Evolutionary conservation across 2,888 invertebrate genomes (phyloP).

Genomic region (Cephus spinipes): DNA sequence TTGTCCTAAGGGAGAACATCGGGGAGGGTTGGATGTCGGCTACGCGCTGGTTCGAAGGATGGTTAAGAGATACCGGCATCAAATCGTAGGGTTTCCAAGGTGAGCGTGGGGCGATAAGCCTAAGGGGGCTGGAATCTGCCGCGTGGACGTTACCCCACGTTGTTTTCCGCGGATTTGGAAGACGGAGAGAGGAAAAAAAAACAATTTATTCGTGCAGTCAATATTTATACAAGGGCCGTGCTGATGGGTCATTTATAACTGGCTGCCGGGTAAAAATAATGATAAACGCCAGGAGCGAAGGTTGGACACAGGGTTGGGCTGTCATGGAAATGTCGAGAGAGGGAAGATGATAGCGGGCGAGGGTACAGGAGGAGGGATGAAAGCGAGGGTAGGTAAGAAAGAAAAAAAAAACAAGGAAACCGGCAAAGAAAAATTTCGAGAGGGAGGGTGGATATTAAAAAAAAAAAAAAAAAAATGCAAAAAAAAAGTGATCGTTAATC

Average conservation of each 20-base stretch:
- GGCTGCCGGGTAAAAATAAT: neutral
- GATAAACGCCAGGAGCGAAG: neutral
- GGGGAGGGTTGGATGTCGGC: neutral
- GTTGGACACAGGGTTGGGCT: neutral
- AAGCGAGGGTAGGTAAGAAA: neutral
- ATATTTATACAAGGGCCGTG: constrained; percentile 18
- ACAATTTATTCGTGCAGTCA: constrained; percentile 25
- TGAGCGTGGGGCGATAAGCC: too few species aligned
- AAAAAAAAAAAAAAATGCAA: too few species aligned
- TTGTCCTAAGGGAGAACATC: neutral
- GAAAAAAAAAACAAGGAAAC: neutral
- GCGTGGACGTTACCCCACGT: neutral
- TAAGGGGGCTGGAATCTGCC: too few species aligned
- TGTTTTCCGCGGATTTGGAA: constrained; percentile 10
- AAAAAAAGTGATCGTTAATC: too few species aligned
- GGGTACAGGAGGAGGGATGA: neutral
- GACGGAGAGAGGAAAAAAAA: constrained; percentile 18
- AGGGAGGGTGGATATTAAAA: too few species aligned
- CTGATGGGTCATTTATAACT: constrained; percentile 21
- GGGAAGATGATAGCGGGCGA: too few species aligned
- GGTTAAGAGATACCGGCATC: too few species aligned
- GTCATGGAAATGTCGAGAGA: too few species aligned
- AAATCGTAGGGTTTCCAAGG: too few species aligned
- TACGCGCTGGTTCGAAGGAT: too few species aligned
- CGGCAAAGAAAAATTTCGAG: neutral